Evolutionary conservation across 2,888 invertebrate genomes (phyloP), one percentile per base, ranked within the genome.

Genomic region (Tribolium freemani): DNA sequence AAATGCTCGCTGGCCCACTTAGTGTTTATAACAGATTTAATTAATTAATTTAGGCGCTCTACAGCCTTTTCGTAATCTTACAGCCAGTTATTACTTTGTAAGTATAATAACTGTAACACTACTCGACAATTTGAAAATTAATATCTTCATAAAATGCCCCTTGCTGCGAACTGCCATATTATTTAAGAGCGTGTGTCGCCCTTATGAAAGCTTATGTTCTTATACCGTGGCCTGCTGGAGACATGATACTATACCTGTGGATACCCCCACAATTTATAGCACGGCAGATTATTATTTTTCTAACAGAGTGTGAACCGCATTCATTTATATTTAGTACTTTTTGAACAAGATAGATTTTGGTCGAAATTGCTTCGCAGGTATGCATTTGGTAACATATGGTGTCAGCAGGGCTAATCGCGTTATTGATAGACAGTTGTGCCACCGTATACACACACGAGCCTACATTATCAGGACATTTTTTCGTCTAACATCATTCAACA

Each of bases 71-170:
- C 83, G 82, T 84, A 85, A 85, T 85, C 85, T 85, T 84, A 84
- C 82, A 85, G 84, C 83, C 85, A 83, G 84, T 85, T 85, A 85
- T 86, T 86, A 85, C 85, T 85, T 85, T 86, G 84, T 85, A 85
- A 84, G 85, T 84, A 85, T 85, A 85, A 86, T 85, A 85, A 86
- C 85, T 84, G 85, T 84, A 84, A 85, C 84, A 84, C 84, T 84
- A 85, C 84, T 86, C 83, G 85, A 85, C 86, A 85, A 86, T 85
- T 84, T 84, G 82, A 83, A 83, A 86, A 86, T 86, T 86, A 86
- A 86, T 86, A 86, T 85, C 85, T 86, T 87, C 87, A 86, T 86
- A 87, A 86, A 86, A 84, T 84, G 85, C 84, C 83, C 84, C 86
- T 81, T 79, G 82, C 82, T 80, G 84, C 74, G 83, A 78, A 77